Conservation (phyloP, 2,888 invertebrate genomes). For the Drosophila meridionalis region DNA sequence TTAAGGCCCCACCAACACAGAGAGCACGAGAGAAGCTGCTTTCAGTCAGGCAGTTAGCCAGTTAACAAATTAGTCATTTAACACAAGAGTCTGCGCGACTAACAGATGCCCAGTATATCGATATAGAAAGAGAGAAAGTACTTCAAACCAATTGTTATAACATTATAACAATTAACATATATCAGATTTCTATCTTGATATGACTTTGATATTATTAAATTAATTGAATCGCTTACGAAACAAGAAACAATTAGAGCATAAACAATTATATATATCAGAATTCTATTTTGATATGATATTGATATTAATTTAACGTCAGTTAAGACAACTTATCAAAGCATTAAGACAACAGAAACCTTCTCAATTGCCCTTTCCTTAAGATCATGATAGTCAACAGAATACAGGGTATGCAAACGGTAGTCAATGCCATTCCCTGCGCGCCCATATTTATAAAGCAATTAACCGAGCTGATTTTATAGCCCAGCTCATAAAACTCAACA, state of each 20-base stretch:
- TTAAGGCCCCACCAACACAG: conserved; percentile 6
- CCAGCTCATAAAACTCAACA: conserved; percentile 62
- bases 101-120: background rate
- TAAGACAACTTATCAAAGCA: too few species aligned
- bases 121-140: background rate
- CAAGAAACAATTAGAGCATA: background rate
- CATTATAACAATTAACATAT: background rate
- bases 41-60: conserved; percentile 41
- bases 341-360: too few species aligned
- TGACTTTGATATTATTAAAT: background rate
- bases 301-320: too few species aligned
- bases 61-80: conserved; percentile 30
- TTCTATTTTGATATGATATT: too few species aligned
- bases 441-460: conserved; percentile 74
- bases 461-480: conserved; percentile 70
- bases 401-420: conserved; percentile 46
- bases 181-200: background rate
- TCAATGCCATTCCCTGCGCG: conserved; percentile 45
- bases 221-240: too few species aligned
- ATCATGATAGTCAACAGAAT: background rate
- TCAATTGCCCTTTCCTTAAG: background rate
- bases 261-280: background rate
- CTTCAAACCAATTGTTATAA: background rate
- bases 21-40: background rate
- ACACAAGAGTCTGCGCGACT: background rate